Conservation (phyloP, 2,888 invertebrate genomes). For the Caenorhabditis sp. region DNA sequence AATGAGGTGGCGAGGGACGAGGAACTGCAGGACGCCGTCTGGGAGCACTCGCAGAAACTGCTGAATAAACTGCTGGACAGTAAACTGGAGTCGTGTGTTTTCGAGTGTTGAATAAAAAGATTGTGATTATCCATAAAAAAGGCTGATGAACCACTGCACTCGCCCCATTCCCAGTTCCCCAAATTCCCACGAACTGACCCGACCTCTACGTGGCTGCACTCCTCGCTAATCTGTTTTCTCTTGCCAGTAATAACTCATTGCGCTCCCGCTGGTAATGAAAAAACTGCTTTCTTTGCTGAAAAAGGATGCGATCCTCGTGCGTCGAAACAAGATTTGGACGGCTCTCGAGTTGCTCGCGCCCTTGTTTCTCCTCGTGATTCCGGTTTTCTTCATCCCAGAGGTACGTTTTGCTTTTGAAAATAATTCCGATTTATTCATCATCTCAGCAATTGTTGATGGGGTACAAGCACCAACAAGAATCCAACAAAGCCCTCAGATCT, state of each 20-base stretch:
- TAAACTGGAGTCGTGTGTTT: neutral
- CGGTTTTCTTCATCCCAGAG: constrained; percentile 12
- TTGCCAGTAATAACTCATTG: neutral
- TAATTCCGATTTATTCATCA: neutral
- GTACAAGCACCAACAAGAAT: neutral
- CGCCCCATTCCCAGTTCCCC: too few relatives aligned
- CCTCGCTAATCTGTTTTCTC: too few relatives aligned
- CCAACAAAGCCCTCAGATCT: neutral
- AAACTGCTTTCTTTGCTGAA: constrained; percentile 31
- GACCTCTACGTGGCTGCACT: neutral
- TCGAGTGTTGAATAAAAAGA: neutral
- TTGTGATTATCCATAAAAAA: too few relatives aligned
- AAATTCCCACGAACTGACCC: too few relatives aligned
- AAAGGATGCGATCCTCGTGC: constrained; percentile 31
- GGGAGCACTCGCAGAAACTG: constrained; percentile 48
- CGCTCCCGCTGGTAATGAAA: constrained; percentile 12
- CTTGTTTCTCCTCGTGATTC: constrained; percentile 12
- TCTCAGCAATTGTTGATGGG: constrained; percentile 1
- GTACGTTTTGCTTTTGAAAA: neutral
- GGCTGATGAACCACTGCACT: too few relatives aligned
- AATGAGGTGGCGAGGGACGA: constrained; percentile 83
- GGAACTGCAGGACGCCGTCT: constrained; percentile 73
- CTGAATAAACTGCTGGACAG: neutral
- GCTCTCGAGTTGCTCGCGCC: constrained; percentile 30
- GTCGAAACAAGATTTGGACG: constrained; percentile 30